A percentile compares a stretch with the other conserved stretches of the same genome.
Evolutionary conservation across 2,888 invertebrate genomes (phyloP).

Genomic region (Drosophila emarginata): DNA sequence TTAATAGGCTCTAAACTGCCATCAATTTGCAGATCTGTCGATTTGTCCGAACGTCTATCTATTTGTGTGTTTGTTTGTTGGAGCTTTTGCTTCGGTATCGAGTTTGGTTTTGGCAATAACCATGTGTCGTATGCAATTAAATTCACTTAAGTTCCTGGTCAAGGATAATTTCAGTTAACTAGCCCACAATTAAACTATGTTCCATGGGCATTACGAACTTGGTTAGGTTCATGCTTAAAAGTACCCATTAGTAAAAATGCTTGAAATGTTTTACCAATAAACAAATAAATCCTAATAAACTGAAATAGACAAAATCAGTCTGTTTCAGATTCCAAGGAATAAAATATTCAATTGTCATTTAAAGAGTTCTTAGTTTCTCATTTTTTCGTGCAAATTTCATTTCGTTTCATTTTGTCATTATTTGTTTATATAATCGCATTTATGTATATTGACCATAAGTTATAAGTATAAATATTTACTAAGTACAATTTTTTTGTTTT

Average conservation of each 20-base stretch:
- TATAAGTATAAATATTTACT: too few species aligned
- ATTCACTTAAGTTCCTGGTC: conserved; percentile 23
- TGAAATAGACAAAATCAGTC: not conserved
- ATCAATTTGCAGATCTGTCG: conserved; percentile 17
- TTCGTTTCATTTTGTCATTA: too few species aligned
- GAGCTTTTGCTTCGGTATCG: conserved; percentile 9
- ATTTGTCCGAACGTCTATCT: not conserved
- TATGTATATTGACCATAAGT: too few species aligned
- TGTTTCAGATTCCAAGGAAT: not conserved
- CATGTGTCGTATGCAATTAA: conserved; percentile 30
- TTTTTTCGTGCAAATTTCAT: too few species aligned
- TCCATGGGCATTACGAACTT: not conserved
- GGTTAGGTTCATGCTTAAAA: not conserved
- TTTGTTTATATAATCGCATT: too few species aligned
- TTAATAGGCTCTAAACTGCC: conserved; percentile 60
- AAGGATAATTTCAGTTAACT: conserved; percentile 29
- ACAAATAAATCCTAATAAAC: not conserved
- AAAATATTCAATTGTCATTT: not conserved
- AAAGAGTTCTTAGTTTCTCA: not conserved
- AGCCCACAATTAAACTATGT: conserved; percentile 21
- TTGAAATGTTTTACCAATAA: not conserved
- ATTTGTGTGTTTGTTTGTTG: conserved; percentile 38
- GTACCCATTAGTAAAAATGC: not conserved
- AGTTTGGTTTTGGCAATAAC: conserved; percentile 8
- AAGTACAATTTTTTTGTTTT: too few species aligned